Conservation (phyloP, 53 echinoderm and acorn worm genomes). For the Arbacia lixula region DNA sequence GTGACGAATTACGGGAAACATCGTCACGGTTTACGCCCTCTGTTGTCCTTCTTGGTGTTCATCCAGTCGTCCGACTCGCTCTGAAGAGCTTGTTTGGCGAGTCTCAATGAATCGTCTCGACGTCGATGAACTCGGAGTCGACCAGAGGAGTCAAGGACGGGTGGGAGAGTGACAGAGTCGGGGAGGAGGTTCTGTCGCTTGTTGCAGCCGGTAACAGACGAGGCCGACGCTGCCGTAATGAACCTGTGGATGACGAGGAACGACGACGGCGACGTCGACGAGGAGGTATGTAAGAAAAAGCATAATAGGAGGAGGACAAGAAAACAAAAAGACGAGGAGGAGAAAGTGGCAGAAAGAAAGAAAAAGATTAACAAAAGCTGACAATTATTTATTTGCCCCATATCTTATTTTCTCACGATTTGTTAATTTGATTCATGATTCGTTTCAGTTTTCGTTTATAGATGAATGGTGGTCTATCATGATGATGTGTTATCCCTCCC, state of each 20-base stretch:
- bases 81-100: slow-evolving; percentile 49
- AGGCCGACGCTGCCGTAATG: slow-evolving; percentile 22
- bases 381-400: not conserved
- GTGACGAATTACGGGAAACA: no score
- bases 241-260: not conserved
- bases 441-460: no score
- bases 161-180: slow-evolving; percentile 6
- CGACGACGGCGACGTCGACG: no score
- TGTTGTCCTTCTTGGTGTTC: not conserved
- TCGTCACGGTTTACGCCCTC: not conserved
- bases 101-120: slow-evolving; percentile 52
- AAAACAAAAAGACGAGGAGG: not conserved
- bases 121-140: slow-evolving; percentile 45
- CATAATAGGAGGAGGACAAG: not conserved
- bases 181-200: slow-evolving; percentile 13
- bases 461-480: no score
- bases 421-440: no score
- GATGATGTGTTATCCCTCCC: no score
- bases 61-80: slow-evolving; percentile 25
- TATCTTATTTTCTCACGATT: no score
- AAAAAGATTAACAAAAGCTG: not conserved
- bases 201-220: slow-evolving; percentile 5
- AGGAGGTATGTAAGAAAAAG: no score
- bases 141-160: slow-evolving; percentile 31
- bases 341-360: not conserved